Base-by-base conservation (phyloP, 2,113 vertebrate species). In the Heliornis fulica region DNA sequence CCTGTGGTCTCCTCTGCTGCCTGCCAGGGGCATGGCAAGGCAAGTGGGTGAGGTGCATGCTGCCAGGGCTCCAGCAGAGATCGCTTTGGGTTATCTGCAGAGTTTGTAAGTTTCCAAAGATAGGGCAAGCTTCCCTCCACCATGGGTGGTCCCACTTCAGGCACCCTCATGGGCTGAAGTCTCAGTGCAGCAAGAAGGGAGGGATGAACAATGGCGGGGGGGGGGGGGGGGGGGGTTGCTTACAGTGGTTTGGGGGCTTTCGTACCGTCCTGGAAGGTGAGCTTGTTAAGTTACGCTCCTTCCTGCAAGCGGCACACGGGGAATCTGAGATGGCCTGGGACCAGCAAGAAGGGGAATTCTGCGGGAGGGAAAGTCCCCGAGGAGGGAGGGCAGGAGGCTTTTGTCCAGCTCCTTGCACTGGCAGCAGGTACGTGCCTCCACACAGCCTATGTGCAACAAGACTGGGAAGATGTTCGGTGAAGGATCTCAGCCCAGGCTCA, bases 81-180 rank as follows among this genome's bases (percentile, higher is more conserved):
- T 38, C 34, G 69, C 41, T 84, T 34, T 48, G 0, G 0, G 85
- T 64, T 87, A 56, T 56, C 70, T 90, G 66, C 43, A 68, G 69
- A 8, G 34, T 90, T 71, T 85, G 22, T 53, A 83, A 34, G 20
- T 65, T 93, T 79, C 66, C 66, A 88, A 87, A 83, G 57, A 31
- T 28, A 75, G n/a, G 26, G 18, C 28, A 79, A 94, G 75, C 69
- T 85, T 79, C 57, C 31, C 38, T 90, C n/a, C 85, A 61, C 59
- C 48, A 18, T 65, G 82, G 88, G 94, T 95, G 92, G 92, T 96
- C 95, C 34, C 34, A 83, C 41, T 72, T 56, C 66, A 72, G 36
- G 63, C 57, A 69, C 11, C 1, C 0, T 81, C 31, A 19, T 6
- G 14, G n/a, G n/a, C 57, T 91, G 61, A 71, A 84, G 41, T 15